Conservation (phyloP, 1,140 invertebrate genomes). For the Frieseomelitta varia region DNA sequence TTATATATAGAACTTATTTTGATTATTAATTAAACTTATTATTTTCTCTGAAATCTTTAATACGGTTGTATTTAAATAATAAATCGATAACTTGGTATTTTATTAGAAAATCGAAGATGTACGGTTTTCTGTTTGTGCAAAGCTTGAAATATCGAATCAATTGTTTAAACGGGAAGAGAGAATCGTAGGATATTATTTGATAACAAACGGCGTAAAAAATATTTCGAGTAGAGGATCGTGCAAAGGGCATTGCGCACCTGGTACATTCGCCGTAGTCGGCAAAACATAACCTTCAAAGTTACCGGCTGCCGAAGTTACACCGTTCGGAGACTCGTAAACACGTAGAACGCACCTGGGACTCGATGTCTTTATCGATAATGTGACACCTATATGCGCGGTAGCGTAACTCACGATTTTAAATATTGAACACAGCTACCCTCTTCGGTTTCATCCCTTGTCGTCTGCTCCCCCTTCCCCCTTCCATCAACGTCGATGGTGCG, state of each 20-base stretch:
- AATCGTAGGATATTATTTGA: neutral
- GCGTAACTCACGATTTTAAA: conserved; percentile 70
- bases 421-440: conserved; percentile 64
- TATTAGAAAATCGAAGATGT: neutral
- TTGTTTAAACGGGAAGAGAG: neutral
- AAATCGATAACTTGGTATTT: neutral
- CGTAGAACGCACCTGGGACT: conserved; percentile 73
- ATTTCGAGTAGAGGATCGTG: neutral
- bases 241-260: conserved; percentile 59
- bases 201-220: neutral
- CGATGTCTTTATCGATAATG: conserved; percentile 74
- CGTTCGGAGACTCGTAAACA: conserved; percentile 74
- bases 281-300: conserved; percentile 73
- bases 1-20: too few relatives aligned
- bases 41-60: neutral
- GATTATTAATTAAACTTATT: too few relatives aligned
- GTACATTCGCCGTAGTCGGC: conserved; percentile 66
- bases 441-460: conserved; percentile 15
- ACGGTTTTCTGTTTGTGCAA: too few relatives aligned
- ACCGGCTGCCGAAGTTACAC: conserved; percentile 65
- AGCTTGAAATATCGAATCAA: neutral
- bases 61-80: neutral
- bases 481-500: conserved; percentile 31
- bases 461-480: neutral
- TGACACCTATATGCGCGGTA: conserved; percentile 66